phyloP scores from a whole-genome alignment of 2,113 vertebrate species.

The Gracilinanus agilis region DNA sequence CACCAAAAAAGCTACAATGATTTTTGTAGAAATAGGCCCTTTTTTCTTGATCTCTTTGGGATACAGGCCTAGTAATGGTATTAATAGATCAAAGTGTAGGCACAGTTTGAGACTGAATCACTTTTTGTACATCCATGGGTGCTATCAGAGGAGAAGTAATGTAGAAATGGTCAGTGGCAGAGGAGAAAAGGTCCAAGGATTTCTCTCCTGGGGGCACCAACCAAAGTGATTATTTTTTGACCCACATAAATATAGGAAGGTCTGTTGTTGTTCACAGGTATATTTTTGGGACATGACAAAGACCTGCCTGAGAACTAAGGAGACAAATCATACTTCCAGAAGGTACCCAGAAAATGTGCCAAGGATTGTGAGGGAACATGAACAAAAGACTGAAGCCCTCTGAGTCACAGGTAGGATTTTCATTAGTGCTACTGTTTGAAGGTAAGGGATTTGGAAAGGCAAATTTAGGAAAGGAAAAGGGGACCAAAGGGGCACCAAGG shows the following conservation, averaged over 20 bases:
- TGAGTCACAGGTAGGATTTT: too few species aligned
- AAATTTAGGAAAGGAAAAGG: too few species aligned
- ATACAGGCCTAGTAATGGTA: too few species aligned
- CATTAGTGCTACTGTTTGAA: too few species aligned
- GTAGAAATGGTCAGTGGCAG: not conserved
- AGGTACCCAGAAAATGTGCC: not conserved
- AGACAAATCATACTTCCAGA: not conserved
- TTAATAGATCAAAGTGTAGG: too few species aligned
- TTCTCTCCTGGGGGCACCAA: not conserved
- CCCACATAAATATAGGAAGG: not conserved
- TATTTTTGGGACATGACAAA: not conserved
- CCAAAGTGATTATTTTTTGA: not conserved
- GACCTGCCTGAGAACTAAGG: not conserved
- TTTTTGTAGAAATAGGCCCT: too few species aligned
- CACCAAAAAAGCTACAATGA: too few species aligned
- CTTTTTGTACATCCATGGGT: not conserved
- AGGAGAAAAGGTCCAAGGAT: not conserved
- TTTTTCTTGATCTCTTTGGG: too few species aligned
- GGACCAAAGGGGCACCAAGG: too few species aligned
- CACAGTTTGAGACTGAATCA: not conserved
- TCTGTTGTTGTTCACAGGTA: not conserved
- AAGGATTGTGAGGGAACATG: too few species aligned
- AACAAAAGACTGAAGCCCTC: too few species aligned
- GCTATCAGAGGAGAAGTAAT: not conserved
- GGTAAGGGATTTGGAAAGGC: too few species aligned